Evolutionary conservation across 2,113 vertebrate species (phyloP).

Genomic region (Potamarius usumacintae): DNA sequence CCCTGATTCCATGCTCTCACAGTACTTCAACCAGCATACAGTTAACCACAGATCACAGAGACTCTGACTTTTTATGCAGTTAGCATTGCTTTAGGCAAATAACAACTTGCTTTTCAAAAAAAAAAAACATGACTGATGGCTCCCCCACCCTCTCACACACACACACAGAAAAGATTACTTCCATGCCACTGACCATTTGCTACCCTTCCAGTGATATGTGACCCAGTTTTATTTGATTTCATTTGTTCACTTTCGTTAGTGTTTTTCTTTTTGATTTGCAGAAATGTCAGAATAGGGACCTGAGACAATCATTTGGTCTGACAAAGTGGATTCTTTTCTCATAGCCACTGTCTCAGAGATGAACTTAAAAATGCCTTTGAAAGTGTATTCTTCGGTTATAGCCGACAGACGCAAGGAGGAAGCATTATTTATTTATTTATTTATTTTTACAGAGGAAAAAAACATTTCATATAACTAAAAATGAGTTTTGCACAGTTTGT

Average conservation of each 20-base stretch:
- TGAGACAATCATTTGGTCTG: conserved; percentile 64
- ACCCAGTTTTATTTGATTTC: conserved; percentile 80
- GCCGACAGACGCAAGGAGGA: background rate
- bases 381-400: background rate
- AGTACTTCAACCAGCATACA: conserved; percentile 46
- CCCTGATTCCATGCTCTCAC: conserved; percentile 43
- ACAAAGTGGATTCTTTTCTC: conserved; percentile 50
- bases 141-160: background rate
- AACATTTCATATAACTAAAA: background rate
- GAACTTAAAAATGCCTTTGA: conserved; percentile 31
- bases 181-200: conserved; percentile 76
- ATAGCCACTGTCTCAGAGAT: conserved; percentile 55
- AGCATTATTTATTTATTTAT: no score
- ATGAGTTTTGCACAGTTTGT: background rate
- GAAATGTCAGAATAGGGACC: conserved; percentile 61
- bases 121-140: conserved; percentile 68
- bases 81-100: conserved; percentile 76
- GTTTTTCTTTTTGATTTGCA: conserved; percentile 71
- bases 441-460: no score
- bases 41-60: conserved; percentile 59
- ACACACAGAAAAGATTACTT: conserved; percentile 70
- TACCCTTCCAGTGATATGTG: conserved; percentile 81
- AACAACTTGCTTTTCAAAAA: conserved; percentile 72
- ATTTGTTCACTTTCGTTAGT: conserved; percentile 77
- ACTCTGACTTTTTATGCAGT: conserved; percentile 68